Evolutionary conservation across 2,113 vertebrate genomes (phyloP).

Genomic region (Buteo buteo): DNA sequence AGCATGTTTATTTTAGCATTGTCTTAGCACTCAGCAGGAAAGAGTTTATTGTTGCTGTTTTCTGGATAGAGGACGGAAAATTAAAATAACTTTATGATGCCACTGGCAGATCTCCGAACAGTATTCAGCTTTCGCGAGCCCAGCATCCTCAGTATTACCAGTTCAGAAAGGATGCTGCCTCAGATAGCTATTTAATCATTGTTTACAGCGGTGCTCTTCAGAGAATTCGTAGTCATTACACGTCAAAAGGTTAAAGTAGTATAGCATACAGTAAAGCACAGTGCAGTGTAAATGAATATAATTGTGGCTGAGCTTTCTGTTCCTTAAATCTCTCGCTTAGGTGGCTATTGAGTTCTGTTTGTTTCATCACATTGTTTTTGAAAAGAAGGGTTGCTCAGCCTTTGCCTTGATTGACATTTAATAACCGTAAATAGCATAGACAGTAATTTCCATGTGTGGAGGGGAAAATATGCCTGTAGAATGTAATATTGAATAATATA

Average conservation of each 20-base stretch:
- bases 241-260: not conserved
- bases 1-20: not conserved
- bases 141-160: not conserved
- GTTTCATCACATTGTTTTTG: not conserved
- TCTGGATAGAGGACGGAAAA: not conserved
- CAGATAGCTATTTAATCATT: not conserved
- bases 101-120: not conserved
- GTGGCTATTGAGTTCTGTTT: not conserved
- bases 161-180: not conserved
- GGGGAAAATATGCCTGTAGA: not conserved
- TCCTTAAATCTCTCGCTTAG: not conserved
- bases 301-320: not conserved
- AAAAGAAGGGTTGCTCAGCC: not conserved
- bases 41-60: not conserved
- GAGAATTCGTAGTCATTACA: not conserved
- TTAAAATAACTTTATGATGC: not conserved
- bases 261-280: not conserved
- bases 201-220: not conserved
- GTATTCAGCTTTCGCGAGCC: not conserved
- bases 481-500: not conserved
- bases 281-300: not conserved
- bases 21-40: not conserved
- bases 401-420: not conserved
- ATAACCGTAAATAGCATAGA: not conserved
- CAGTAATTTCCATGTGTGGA: not conserved